Evolutionary conservation across 1,140 invertebrate species (phyloP), one percentile per base, ranked within the genome.

Genomic region (Elysia chlorotica): DNA sequence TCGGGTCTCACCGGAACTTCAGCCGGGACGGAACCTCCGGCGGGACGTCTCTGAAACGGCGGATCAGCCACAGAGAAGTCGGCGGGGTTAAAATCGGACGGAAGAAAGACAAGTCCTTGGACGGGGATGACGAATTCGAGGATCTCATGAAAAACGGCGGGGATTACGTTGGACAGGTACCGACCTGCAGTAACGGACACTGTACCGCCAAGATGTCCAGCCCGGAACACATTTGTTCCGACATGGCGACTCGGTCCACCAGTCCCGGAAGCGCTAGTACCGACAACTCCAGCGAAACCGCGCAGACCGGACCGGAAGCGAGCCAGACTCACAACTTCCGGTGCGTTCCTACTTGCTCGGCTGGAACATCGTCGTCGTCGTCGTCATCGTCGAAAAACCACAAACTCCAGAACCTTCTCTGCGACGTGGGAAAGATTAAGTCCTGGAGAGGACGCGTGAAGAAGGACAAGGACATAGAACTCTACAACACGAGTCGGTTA

Each of bases 1-100:
- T 36, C 14, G 69, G 57, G 25, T 48, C 57, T 1, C 23, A 59
- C n/a, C 6, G 28, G 4, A 6, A 71, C 0, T 3, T 28, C 14
- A 71, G 59, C 25, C 30, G 67, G 36, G 67, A 69, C n/a, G 56
- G 67, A 30, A 37, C 54, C 1, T 57, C 67, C n/a, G 4, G 21
- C 1, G 21, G 17, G 2, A 65, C 19, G 23, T 5, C 2, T 14
- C 57, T 10, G 6, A 14, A 2, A 2, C 30, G 37, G 17, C 2
- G n/a, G n/a, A n/a, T n/a, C n/a, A n/a, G n/a, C n/a, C 30, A 35
- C 6, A 35, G 37, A 2, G 2, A 21, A 4, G 21, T 62, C 59
- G 2, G 59, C 19, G 5, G 31, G 30, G 10, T 5, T 21, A 23
- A 33, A 35, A 19, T 33, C 30, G 10, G n/a, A 33, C 31, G n/a